Percentiles rank a stretch among this genome's conserved stretches.
Conservation (phyloP, 2,888 invertebrate genomes). For the Cryptus viduatorius region DNA sequence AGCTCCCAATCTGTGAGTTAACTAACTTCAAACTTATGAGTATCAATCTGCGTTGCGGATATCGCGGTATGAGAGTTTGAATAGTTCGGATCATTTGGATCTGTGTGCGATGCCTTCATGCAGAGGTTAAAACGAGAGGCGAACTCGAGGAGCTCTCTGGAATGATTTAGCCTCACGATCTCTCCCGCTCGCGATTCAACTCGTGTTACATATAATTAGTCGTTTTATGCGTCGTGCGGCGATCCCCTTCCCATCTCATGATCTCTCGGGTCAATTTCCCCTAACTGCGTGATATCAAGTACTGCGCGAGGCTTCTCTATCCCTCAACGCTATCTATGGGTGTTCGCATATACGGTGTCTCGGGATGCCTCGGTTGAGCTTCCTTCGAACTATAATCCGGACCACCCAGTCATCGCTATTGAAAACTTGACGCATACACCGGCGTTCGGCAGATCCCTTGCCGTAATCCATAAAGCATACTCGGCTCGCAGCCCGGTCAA, state of each 20-base stretch:
- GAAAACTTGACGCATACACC: conserved; percentile 26
- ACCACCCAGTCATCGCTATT: conserved; percentile 60
- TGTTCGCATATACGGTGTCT: conserved; percentile 33
- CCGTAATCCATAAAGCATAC: conserved; percentile 46
- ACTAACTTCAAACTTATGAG: background rate
- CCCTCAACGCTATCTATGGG: background rate
- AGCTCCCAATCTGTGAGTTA: background rate
- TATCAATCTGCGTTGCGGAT: conserved; percentile 7
- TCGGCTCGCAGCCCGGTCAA: background rate
- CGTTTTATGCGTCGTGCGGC: conserved; percentile 25
- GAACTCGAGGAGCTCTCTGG: conserved; percentile 16
- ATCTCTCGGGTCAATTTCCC: conserved; percentile 58
- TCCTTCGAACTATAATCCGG: conserved; percentile 51
- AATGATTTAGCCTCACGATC: conserved; percentile 8
- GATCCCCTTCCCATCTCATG: conserved; percentile 15
- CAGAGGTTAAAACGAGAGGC: background rate
- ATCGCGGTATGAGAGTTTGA: background rate
- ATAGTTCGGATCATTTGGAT: background rate
- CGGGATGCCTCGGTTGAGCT: conserved; percentile 33
- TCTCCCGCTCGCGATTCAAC: conserved; percentile 44
- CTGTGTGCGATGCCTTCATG: background rate
- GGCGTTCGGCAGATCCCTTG: conserved; percentile 13
- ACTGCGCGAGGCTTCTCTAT: conserved; percentile 11
- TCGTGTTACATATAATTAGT: conserved; percentile 61
- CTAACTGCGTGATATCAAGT: conserved; percentile 56